These are phyloP conservation scores for Notodonta ziczac DNA, from an alignment of 2,888 invertebrate species.

Conservation along the genomic window DNA sequence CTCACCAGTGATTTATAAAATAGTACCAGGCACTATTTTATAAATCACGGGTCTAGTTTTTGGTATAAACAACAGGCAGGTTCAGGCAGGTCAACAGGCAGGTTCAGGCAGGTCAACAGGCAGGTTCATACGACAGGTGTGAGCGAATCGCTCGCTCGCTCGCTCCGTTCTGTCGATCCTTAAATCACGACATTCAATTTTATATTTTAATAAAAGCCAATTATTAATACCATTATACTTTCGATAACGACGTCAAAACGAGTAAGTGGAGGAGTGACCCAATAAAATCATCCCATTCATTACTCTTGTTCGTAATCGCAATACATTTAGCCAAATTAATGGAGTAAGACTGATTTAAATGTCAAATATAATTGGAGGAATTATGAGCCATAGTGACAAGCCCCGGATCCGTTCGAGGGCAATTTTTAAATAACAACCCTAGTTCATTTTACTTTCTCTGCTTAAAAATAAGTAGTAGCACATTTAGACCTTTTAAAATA, in stretches of 20 bases:
- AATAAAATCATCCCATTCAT: constrained; percentile 36
- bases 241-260: background rate
- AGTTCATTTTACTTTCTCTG: background rate
- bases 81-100: too few relatives aligned
- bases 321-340: constrained; percentile 47
- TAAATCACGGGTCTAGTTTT: too few relatives aligned
- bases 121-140: too few relatives aligned
- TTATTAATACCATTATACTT: too few relatives aligned
- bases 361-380: constrained; percentile 53
- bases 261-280: constrained; percentile 16
- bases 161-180: too few relatives aligned
- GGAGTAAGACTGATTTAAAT: constrained; percentile 44
- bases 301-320: constrained; percentile 26
- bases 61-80: too few relatives aligned
- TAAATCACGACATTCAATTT: too few relatives aligned
- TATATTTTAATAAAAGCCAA: too few relatives aligned
- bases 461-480: background rate
- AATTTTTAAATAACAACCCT: background rate
- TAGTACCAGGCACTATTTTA: too few relatives aligned
- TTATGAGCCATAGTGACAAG: constrained; percentile 37
- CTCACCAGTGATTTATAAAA: too few relatives aligned
- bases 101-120: too few relatives aligned
- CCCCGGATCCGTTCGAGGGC: background rate
- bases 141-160: too few relatives aligned
- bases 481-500: constrained; percentile 1